Evolutionary conservation across 2,113 vertebrate genomes (phyloP), one percentile per base, ranked within the genome.

Genomic region (Nothoprocta pentlandii): DNA sequence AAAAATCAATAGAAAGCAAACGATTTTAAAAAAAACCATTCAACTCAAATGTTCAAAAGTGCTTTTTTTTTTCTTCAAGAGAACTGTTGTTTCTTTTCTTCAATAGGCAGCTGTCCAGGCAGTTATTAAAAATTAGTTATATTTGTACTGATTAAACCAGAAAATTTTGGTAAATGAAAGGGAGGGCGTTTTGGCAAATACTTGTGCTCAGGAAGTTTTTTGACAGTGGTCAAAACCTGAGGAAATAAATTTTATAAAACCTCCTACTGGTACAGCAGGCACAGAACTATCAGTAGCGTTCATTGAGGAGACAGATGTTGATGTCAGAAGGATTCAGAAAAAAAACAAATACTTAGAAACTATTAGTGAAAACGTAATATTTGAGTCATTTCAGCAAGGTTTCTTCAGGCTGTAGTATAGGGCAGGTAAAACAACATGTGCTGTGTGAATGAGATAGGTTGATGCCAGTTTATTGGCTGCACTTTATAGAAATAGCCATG

Each of bases 1-100:
- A 94, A 87, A 88, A 89, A 90, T 95, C 89, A 85, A 51, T 95
- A 62, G 67, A 89, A 93, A 88, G 14, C 4, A 76, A 75, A 44
- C 85, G 0, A 15, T 66, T 47, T 66, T 51, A 53, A 51, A 23
- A 12, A 2, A 46, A 39, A 22, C 34, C 53, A 25, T 75, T 85
- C 39, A 80, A 6, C 32, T 94, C 47, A 91, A 88, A 47, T 36
- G 28, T 47, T 75, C 46, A 44, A 26, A 5, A 0, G 8, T 59
- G 22, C 9, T 26, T 8, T 58, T 41, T 25, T 9, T 19, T 30
- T 25, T 11, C 1, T 13, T 86, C 21, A 30, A 71, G 47, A 81
- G 70, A 92, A 36, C 32, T 64, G 32, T 56, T 13, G 1, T 42
- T 93, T 59, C 19, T 19, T 89, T 87, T 84, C 47, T 92, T 81